Conservation (phyloP, 2,113 vertebrate genomes). For the Gracilinanus agilis region DNA sequence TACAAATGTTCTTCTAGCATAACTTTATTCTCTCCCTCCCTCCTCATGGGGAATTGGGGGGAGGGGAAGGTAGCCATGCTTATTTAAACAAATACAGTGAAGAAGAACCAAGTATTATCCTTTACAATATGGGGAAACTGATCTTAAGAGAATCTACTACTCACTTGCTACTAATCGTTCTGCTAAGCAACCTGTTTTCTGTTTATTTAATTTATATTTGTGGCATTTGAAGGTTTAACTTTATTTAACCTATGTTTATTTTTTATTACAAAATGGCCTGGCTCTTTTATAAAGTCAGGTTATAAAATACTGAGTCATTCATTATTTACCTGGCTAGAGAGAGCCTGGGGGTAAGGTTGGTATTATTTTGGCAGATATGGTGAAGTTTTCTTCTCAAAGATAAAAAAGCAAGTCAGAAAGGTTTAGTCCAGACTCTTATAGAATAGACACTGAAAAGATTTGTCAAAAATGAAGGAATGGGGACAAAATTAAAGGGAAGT, state of each 20-base stretch:
- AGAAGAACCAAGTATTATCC: neutral
- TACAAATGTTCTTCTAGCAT: neutral
- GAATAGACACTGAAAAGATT: neutral
- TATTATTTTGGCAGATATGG: neutral
- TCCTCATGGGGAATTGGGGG: neutral
- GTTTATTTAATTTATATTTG: neutral
- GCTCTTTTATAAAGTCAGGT: neutral
- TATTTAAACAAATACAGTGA: constrained; percentile 1
- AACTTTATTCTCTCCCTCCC: neutral
- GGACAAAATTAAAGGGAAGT: neutral
- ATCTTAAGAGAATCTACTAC: constrained; percentile 1
- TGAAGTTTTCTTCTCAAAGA: neutral
- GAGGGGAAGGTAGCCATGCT: neutral
- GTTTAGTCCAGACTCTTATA: neutral
- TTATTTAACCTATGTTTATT: constrained; percentile 5
- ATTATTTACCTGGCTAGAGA: neutral
- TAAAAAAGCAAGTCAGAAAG: constrained; percentile 13
- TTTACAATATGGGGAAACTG: constrained; percentile 28
- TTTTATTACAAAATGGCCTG: constrained; percentile 43
- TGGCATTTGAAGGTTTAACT: constrained; percentile 3
- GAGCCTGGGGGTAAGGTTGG: constrained; percentile 1
- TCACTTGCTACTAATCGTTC: neutral
- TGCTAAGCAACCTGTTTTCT: constrained; percentile 6
- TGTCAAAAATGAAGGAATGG: neutral
- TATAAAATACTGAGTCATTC: neutral